Conservation (phyloP, 2,113 vertebrate species). For the Indicator indicator region DNA sequence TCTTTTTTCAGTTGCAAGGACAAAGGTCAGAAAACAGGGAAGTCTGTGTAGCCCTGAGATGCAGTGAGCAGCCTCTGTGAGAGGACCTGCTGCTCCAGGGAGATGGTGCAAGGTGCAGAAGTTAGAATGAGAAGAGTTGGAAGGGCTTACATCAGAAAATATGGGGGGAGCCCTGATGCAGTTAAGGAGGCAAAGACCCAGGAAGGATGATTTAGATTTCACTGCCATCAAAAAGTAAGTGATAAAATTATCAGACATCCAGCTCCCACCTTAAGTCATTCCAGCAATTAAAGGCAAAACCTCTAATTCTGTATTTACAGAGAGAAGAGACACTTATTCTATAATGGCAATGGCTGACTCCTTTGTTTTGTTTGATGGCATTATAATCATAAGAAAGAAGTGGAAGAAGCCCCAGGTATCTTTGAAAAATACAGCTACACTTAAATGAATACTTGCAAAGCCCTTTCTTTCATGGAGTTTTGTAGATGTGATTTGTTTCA, state of each 20-base stretch:
- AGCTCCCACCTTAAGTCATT: background rate
- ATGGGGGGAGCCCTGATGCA: background rate
- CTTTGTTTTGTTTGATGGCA: background rate
- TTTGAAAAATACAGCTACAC: background rate
- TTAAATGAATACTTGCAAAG: background rate
- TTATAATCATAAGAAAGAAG: background rate
- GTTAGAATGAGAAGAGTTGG: background rate
- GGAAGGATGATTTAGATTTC: background rate
- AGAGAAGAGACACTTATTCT: background rate
- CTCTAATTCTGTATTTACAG: background rate
- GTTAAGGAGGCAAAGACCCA: background rate
- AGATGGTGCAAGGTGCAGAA: rapidly evolving
- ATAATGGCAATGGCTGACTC: background rate
- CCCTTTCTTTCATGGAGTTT: background rate
- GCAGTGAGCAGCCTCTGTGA: background rate
- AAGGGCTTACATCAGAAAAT: rapidly evolving
- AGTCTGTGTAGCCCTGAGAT: background rate
- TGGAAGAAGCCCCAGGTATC: background rate
- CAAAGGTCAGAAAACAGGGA: background rate
- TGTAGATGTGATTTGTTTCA: background rate
- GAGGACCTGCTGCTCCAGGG: background rate
- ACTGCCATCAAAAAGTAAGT: background rate
- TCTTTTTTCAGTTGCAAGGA: background rate
- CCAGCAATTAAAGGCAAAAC: background rate
- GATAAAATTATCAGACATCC: background rate